phyloP scores from a whole-genome alignment of 2,113 vertebrate species.

The Balaeniceps rex region DNA sequence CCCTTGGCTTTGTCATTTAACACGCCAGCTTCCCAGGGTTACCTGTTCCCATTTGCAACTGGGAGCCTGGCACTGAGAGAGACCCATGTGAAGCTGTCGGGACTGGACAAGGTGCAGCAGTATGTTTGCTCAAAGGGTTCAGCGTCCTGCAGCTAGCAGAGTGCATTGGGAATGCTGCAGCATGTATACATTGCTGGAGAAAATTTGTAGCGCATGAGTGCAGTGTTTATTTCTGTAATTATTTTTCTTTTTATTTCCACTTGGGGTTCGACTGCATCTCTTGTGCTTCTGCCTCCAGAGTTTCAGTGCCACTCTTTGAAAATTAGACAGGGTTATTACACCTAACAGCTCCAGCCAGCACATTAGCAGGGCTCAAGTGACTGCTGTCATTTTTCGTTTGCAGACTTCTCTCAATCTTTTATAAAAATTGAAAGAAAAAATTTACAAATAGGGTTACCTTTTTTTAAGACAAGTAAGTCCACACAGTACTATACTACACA shows the following conservation, averaged over 20 bases:
- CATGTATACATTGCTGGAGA: neutral
- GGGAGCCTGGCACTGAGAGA: neutral
- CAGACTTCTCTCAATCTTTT: neutral
- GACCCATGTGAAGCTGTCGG: neutral
- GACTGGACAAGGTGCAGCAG: neutral
- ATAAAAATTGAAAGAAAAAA: neutral
- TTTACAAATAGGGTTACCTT: neutral
- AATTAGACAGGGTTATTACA: neutral
- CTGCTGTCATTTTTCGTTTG: neutral
- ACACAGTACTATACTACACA: neutral
- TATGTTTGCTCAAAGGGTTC: neutral
- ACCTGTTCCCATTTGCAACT: too few relatives aligned
- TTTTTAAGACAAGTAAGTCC: neutral
- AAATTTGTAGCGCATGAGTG: neutral
- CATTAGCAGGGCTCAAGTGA: neutral
- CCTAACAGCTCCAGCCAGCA: neutral
- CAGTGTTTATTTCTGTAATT: neutral
- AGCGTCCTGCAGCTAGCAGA: neutral
- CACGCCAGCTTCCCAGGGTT: rapidly evolving
- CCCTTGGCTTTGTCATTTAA: neutral
- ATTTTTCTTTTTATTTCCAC: neutral
- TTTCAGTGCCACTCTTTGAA: neutral
- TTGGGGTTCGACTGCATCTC: neutral
- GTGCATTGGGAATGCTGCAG: neutral
- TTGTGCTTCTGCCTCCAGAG: neutral